Percentiles rank a stretch among this genome's conserved stretches.
phyloP scores from a whole-genome alignment of 2,888 invertebrate species.

The Galeopsomyia nigrocyanea region DNA sequence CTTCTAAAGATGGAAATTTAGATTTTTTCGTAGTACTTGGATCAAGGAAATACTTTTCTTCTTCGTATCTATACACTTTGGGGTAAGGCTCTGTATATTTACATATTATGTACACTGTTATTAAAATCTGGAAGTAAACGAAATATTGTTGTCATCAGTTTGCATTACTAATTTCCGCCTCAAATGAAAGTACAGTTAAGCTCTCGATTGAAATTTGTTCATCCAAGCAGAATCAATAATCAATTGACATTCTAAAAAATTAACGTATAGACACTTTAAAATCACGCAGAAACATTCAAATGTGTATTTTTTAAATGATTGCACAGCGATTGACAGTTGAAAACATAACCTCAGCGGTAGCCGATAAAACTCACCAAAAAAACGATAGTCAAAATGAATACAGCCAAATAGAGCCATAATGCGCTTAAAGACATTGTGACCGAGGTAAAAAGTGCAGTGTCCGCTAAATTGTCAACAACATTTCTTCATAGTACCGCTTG shows the following conservation, averaged over 20 bases:
- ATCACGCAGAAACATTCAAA: too few species aligned
- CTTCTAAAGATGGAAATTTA: constrained; percentile 82
- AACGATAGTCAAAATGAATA: constrained; percentile 9
- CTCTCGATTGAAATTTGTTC: too few species aligned
- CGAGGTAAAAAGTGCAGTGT: neutral
- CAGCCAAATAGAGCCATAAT: constrained; percentile 32
- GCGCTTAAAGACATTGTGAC: constrained; percentile 32
- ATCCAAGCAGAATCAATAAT: too few species aligned
- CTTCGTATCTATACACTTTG: constrained; percentile 75
- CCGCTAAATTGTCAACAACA: constrained; percentile 25
- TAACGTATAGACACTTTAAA: too few species aligned
- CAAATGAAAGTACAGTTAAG: too few species aligned
- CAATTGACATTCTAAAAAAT: too few species aligned
- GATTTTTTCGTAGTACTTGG: constrained; percentile 71
- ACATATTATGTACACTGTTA: constrained; percentile 22
- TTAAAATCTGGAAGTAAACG: constrained; percentile 12
- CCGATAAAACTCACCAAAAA: constrained; percentile 30
- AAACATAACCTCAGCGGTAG: constrained; percentile 40
- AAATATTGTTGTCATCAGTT: neutral
- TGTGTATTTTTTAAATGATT: neutral
- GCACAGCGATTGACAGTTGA: neutral
- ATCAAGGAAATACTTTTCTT: constrained; percentile 83
- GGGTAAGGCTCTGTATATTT: constrained; percentile 71
- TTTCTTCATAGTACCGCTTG: constrained; percentile 16
- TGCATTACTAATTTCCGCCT: too few species aligned